phyloP scores from a whole-genome alignment of 2,888 invertebrate species.

The Acleris laterana region DNA sequence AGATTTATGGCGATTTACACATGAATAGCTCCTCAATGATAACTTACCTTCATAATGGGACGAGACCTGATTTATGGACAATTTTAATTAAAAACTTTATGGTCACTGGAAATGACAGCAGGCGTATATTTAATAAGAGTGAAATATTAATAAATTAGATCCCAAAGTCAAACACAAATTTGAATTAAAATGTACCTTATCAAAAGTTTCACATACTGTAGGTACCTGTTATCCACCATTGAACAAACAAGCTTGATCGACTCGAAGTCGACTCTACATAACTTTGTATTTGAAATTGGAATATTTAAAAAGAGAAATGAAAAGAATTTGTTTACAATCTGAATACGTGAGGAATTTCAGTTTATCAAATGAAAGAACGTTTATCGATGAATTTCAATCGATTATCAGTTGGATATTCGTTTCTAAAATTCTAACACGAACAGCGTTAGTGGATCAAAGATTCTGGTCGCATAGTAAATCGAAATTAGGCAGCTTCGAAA shows the following conservation, averaged over 20 bases:
- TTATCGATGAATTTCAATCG: constrained; percentile 37
- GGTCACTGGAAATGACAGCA: background rate
- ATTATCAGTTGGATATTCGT: constrained; percentile 33
- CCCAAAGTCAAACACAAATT: background rate
- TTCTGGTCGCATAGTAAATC: constrained; percentile 40
- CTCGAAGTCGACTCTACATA: constrained; percentile 13
- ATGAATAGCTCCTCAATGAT: constrained; percentile 58
- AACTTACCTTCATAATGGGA: constrained; percentile 38
- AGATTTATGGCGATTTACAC: constrained; percentile 64
- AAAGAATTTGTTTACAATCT: constrained; percentile 29
- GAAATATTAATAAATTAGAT: constrained; percentile 6
- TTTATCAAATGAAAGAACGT: constrained; percentile 26
- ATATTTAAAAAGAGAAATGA: constrained; percentile 21
- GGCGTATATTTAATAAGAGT: constrained; percentile 14
- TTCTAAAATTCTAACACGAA: constrained; percentile 33
- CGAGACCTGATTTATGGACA: constrained; percentile 28
- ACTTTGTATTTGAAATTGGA: constrained; percentile 20
- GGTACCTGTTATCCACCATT: background rate
- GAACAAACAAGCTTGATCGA: constrained; percentile 16
- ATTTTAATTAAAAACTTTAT: constrained; percentile 31
- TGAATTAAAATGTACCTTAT: background rate
- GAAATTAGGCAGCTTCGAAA: constrained; percentile 68
- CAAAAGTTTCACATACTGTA: background rate
- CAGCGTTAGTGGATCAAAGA: constrained; percentile 32
- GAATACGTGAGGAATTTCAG: constrained; percentile 26